Conservation (phyloP, 2,113 vertebrate genomes). For the Pollachius pollachius region DNA sequence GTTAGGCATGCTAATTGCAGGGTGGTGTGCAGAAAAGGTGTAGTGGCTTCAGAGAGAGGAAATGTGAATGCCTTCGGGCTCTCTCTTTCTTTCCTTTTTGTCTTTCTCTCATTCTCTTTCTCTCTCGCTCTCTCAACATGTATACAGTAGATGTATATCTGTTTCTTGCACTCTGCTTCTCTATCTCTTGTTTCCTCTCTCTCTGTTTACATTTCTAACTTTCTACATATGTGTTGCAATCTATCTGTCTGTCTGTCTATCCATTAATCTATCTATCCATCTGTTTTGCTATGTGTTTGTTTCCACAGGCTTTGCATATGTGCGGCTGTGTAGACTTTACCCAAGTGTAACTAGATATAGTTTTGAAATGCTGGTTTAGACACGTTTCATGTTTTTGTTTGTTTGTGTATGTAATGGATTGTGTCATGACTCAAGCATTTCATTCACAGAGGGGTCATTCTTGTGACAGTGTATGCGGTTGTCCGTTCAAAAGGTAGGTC, state of each 20-base stretch:
- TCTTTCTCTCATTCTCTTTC: conserved; percentile 9
- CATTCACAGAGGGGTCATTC: conserved; percentile 26
- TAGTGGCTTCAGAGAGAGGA: conserved; percentile 60
- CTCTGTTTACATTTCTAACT: not conserved
- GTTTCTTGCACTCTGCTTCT: not conserved
- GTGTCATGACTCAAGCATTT: not conserved
- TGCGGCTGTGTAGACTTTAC: not conserved
- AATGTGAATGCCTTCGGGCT: conserved; percentile 58
- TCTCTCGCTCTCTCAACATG: conserved; percentile 6
- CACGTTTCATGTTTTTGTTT: not conserved
- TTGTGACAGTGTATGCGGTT: conserved; percentile 49
- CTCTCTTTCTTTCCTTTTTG: conserved; percentile 14
- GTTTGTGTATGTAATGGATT: not conserved
- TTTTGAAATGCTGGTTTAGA: not conserved
- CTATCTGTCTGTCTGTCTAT: not conserved
- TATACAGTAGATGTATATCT: not conserved
- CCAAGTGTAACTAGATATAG: conserved; percentile 19
- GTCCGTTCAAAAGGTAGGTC: conserved; percentile 42
- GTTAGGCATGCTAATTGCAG: conserved; percentile 72
- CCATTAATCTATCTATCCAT: not conserved
- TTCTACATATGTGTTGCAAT: not conserved
- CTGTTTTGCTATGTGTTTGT: not conserved
- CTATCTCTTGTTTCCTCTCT: not conserved
- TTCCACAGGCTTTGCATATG: conserved; percentile 10
- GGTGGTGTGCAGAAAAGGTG: conserved; percentile 68